These are phyloP conservation scores for Zaprionus taronus DNA, from an alignment of 1,140 invertebrate genomes.

Conservation along the genomic window DNA sequence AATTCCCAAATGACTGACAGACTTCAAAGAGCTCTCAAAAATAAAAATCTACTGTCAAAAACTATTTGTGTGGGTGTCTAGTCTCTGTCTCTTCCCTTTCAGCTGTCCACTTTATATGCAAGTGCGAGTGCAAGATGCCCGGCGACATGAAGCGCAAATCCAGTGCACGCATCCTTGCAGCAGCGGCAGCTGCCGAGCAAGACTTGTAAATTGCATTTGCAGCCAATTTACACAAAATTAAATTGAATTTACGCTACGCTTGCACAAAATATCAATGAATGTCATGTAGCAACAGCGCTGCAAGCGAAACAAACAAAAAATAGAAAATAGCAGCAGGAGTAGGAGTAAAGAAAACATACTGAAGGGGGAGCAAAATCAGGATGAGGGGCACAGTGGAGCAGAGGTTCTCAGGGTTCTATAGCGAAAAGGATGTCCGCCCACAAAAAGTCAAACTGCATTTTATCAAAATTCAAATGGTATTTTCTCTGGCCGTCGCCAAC, in stretches of 20 bases:
- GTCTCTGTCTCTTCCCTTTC: constrained; percentile 9
- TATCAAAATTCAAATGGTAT: constrained; percentile 82
- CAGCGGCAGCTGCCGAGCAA: constrained; percentile 40
- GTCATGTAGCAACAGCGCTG: constrained; percentile 51
- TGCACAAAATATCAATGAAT: constrained; percentile 79
- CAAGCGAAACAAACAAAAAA: constrained; percentile 32
- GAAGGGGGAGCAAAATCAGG: constrained; percentile 2
- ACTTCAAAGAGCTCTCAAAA: constrained; percentile 1
- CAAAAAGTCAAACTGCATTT: constrained; percentile 75
- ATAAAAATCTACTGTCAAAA: background rate
- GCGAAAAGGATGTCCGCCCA: constrained; percentile 23
- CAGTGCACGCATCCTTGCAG: constrained; percentile 56
- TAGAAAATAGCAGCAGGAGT: background rate
- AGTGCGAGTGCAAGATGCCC: constrained; percentile 24
- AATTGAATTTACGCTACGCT: constrained; percentile 80
- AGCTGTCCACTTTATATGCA: constrained; percentile 34
- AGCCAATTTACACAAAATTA: constrained; percentile 80
- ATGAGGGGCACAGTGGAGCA: background rate
- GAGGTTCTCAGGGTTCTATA: background rate
- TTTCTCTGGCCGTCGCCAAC: constrained; percentile 51
- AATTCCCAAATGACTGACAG: background rate
- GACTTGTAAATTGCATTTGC: constrained; percentile 79
- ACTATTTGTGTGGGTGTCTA: constrained; percentile 5
- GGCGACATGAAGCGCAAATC: constrained; percentile 34
- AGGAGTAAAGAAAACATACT: constrained; percentile 20